Base-by-base conservation (phyloP, 2,797 vertebrate species). In the Rhynchonycteris naso region DNA sequence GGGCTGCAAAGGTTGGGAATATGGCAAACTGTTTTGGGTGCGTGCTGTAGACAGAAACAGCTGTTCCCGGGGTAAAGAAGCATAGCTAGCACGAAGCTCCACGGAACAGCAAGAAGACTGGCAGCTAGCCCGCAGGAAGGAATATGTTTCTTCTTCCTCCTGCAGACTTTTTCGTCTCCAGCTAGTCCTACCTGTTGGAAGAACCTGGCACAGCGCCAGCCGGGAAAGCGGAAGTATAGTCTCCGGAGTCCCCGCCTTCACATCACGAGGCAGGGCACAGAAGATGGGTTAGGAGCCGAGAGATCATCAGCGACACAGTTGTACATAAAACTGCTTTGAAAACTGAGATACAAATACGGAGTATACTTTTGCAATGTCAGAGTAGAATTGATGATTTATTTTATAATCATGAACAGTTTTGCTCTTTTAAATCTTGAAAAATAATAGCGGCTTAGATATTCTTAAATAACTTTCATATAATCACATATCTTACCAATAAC, bases 371-470 rank as follows among this genome's bases (percentile, higher is more conserved):
- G 10, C 38, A 63, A 9, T 33, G 2, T 30, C 19, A 78, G 88
- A n/a, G 33, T 52, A 85, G 63, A 72, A 47, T 76, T 91, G 47
- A 58, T 79, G 2, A 58, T 79, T 79, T 79, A 35, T 38, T 3
- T 86, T 68, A 13, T 61, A 75, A 61, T 61, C 56, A 52, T 68
- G 65, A 63, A 61, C 33, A 72, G 61, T 56, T n/a, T 78, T 69
- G 0, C 6, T 87, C n/a, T 84, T 78, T 82, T 47, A 85, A 35
- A 63, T 72, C 63, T 66, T 93, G 30, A n/a, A 88, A 92, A 85
- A 75, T 16, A 91, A n/a, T 63, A n/a, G 13, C 79, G 63, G 28
- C 14, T 63, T 71, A 30, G n/a, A 21, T 72, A 80, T 47, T 56
- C 69, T 87, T 83, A 78, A 71, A 54, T 14, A 71, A 38, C 28